Percentiles rank a stretch among this genome's conserved stretches.
These are phyloP conservation scores for Cynocephalus volans DNA, from an alignment of 2,113 vertebrate genomes.

Conservation along the genomic window DNA sequence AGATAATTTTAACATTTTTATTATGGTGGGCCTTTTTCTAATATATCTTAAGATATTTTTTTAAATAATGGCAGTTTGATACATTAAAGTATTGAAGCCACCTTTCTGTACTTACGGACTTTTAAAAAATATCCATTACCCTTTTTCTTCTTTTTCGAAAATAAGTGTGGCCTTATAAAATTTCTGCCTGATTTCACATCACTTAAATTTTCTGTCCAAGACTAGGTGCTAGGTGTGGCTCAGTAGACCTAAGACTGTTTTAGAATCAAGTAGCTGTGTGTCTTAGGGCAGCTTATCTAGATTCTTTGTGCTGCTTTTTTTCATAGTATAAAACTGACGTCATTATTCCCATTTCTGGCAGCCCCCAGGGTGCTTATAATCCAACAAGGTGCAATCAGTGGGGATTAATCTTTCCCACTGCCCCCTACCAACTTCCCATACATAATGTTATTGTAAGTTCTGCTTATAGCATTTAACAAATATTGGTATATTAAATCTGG, in stretches of 20 bases:
- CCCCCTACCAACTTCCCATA: background rate
- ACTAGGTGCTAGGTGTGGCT: background rate
- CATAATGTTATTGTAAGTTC: background rate
- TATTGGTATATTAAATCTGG: background rate
- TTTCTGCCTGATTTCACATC: constrained; percentile 22
- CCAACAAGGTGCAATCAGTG: background rate
- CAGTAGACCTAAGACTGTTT: background rate
- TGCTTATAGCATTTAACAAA: background rate
- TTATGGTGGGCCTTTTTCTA: background rate
- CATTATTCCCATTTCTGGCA: background rate
- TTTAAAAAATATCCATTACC: background rate
- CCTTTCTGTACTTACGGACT: background rate
- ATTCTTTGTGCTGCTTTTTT: background rate
- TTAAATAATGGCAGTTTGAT: constrained; percentile 40
- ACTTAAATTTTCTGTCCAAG: constrained; percentile 11
- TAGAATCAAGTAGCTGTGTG: constrained; percentile 7
- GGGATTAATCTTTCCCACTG: background rate
- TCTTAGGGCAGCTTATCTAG: constrained; percentile 15
- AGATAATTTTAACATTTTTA: constrained; percentile 23
- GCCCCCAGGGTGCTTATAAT: background rate
- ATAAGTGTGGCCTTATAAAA: constrained; percentile 33
- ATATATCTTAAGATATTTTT: background rate
- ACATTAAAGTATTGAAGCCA: constrained; percentile 29
- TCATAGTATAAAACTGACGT: constrained; percentile 55
- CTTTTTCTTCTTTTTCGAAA: constrained; percentile 32